Percentiles rank a stretch among this genome's conserved stretches.
Evolutionary conservation across 64 coral and sea anemone genomes (phyloP).

Genomic region (Actinia tenebrosa): DNA sequence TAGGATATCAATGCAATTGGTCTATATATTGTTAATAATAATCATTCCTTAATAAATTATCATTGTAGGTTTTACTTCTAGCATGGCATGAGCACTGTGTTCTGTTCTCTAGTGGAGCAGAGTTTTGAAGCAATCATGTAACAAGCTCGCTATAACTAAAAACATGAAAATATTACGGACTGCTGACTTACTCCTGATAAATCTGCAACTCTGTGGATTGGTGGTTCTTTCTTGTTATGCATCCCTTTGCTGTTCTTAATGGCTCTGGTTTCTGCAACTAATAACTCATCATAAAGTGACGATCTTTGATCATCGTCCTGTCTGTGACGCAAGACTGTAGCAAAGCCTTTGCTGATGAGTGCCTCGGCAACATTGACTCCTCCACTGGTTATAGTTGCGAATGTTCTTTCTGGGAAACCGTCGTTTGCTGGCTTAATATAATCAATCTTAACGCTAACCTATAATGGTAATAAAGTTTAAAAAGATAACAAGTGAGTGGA

Average conservation of each 20-base stretch:
- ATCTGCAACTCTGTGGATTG: constrained; percentile 88
- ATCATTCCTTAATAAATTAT: too few species aligned
- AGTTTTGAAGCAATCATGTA: too few species aligned
- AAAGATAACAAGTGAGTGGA: too few species aligned
- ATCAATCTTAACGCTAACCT: constrained; percentile 86
- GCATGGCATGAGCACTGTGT: too few species aligned
- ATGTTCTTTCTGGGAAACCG: constrained; percentile 92
- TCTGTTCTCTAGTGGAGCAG: too few species aligned
- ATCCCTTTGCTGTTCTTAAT: constrained; percentile 89
- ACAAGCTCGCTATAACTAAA: too few species aligned
- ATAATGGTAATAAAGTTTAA: neutral
- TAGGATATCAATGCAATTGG: too few species aligned
- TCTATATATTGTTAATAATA: too few species aligned
- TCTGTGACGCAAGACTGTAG: constrained; percentile 80
- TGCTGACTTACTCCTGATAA: constrained; percentile 60
- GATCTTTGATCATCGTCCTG: constrained; percentile 98
- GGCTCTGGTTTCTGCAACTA: constrained; percentile 86
- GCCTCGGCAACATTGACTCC: constrained; percentile 89
- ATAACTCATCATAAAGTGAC: constrained; percentile 89
- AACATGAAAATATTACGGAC: neutral
- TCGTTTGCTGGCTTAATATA: constrained; percentile 94
- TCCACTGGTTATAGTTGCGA: constrained; percentile 75
- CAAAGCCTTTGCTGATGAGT: constrained; percentile 91
- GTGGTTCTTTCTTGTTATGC: constrained; percentile 84
- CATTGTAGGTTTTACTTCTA: too few species aligned